phyloP scores from a whole-genome alignment of 2,113 vertebrate species.

The Enhydra lutris region DNA sequence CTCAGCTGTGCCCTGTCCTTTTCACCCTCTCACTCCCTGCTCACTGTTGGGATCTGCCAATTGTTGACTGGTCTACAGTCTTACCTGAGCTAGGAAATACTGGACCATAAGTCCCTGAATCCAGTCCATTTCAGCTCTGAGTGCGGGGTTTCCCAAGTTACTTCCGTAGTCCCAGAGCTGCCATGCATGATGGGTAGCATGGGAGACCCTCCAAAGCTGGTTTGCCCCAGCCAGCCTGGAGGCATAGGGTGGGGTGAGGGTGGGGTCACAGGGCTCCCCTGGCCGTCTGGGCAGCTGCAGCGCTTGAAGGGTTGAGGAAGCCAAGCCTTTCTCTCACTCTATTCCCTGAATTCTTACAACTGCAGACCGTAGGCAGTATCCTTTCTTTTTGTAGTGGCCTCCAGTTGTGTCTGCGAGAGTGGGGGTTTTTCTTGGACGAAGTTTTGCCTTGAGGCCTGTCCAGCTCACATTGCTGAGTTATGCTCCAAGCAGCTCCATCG shows the following conservation, averaged over 20 bases:
- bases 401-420: background rate
- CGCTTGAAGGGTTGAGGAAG: background rate
- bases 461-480: background rate
- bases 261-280: background rate
- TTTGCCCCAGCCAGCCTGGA: background rate
- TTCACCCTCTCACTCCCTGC: background rate
- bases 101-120: background rate
- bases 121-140: background rate
- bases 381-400: background rate
- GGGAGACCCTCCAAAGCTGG: background rate
- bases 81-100: background rate
- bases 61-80: background rate
- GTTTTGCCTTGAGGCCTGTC: background rate
- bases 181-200: background rate
- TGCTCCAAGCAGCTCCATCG: background rate
- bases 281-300: background rate
- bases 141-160: background rate
- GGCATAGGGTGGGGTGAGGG: too few species aligned
- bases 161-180: background rate
- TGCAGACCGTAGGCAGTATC: too few species aligned
- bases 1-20: background rate
- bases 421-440: background rate
- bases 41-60: background rate
- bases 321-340: background rate
- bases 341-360: background rate